These are phyloP conservation scores for Upupa epops DNA, from an alignment of 2,113 vertebrate genomes.

Conservation along the genomic window DNA sequence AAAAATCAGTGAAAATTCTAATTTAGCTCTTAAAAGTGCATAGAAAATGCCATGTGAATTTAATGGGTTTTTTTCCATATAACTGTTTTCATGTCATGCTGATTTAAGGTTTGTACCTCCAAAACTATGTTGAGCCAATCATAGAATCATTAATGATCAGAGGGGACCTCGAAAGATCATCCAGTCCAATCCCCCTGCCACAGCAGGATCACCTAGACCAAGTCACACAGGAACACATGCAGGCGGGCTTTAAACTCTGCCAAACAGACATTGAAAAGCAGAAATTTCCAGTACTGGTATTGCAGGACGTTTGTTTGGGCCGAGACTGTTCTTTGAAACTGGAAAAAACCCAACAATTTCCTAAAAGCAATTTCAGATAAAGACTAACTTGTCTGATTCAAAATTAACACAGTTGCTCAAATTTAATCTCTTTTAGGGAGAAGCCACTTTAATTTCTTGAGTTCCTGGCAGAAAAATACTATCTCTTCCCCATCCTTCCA, in stretches of 20 bases:
- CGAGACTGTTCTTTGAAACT: background rate
- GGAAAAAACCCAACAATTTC: background rate
- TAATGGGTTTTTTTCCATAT: background rate
- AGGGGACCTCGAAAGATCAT: no score
- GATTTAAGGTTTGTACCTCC: background rate
- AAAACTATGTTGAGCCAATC: background rate
- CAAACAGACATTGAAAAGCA: background rate
- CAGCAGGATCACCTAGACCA: no score
- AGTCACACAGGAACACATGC: no score
- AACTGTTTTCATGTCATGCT: background rate
- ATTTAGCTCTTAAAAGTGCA: background rate
- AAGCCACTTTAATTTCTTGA: background rate
- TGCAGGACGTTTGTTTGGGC: background rate
- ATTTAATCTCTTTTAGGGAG: background rate
- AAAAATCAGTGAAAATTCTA: background rate
- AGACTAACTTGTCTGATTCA: background rate
- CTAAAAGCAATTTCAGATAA: background rate
- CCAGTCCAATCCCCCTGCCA: no score
- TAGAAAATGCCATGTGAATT: background rate
- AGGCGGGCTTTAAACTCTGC: no score
- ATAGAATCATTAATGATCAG: no score
- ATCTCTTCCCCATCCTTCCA: background rate
- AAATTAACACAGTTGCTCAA: background rate
- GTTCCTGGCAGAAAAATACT: background rate
- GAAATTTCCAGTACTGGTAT: background rate